Evolutionary conservation across 2,113 vertebrate species (phyloP).

Genomic region (Terrapene triunguis): DNA sequence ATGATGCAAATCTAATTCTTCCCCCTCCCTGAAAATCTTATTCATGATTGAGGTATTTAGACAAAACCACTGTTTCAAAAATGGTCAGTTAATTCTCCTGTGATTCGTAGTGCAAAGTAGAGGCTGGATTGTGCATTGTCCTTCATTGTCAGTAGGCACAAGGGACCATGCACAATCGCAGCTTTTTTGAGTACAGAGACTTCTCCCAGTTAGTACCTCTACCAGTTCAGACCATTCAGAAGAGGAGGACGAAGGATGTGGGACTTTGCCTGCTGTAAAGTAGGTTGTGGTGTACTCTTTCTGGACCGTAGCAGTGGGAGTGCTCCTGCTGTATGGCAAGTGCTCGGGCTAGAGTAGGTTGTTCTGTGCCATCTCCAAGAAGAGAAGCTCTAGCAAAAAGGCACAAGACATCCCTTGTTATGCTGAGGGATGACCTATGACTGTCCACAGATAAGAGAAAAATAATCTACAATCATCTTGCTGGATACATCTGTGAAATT

Average conservation of each 20-base stretch:
- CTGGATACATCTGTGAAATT: neutral
- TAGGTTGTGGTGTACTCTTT: neutral
- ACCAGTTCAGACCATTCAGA: neutral
- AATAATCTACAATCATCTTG: neutral
- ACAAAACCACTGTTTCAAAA: neutral
- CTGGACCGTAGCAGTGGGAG: accelerated
- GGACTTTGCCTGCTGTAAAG: neutral
- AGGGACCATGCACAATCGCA: neutral
- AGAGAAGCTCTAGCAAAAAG: neutral
- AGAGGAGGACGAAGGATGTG: accelerated
- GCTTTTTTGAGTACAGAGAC: neutral
- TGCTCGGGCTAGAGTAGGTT: accelerated
- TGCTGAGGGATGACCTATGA: neutral
- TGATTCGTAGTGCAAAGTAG: neutral
- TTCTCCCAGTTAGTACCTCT: neutral
- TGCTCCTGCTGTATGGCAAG: neutral
- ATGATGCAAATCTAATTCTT: slow-evolving; percentile 2
- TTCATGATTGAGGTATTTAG: neutral
- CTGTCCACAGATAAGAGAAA: neutral
- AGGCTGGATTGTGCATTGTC: neutral
- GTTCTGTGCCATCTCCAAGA: accelerated
- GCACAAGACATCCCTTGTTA: neutral
- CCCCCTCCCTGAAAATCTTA: neutral
- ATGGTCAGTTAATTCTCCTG: accelerated
- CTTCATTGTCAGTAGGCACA: neutral